Evolutionary conservation across 2,888 invertebrate species (phyloP).

Genomic region (Desoria tigrina): DNA sequence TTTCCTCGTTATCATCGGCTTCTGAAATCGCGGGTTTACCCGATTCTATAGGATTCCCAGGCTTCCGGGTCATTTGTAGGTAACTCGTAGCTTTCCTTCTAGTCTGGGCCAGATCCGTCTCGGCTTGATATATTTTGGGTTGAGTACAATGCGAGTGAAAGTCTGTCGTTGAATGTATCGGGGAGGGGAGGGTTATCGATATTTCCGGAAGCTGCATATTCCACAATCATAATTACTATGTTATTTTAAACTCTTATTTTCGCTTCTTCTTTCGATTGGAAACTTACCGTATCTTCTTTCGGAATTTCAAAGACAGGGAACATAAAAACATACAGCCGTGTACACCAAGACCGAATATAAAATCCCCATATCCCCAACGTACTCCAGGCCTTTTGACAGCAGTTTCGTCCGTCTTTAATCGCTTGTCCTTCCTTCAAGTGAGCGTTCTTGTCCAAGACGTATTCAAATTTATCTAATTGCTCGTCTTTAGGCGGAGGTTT

Average conservation of each 20-base stretch:
- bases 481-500: slow-evolving; percentile 8
- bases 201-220: slow-evolving; percentile 41
- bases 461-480: slow-evolving; percentile 25
- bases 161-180: slow-evolving; percentile 42
- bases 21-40: too few species aligned
- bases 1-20: too few species aligned
- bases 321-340: neutral
- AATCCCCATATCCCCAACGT: too few species aligned
- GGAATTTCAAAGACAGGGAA: neutral
- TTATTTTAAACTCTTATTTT: too few species aligned
- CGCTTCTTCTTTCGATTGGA: too few species aligned
- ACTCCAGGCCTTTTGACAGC: too few species aligned
- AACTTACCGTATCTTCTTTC: neutral
- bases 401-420: neutral
- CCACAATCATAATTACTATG: too few species aligned
- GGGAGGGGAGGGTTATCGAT: slow-evolving; percentile 44
- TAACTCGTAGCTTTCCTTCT: slow-evolving; percentile 16
- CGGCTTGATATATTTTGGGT: slow-evolving; percentile 27
- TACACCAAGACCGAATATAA: neutral
- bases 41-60: too few species aligned
- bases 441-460: too few species aligned
- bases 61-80: slow-evolving; percentile 5
- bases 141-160: slow-evolving; percentile 36
- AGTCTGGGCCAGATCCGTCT: slow-evolving; percentile 11
- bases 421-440: neutral